Evolutionary conservation across 2,113 vertebrate genomes (phyloP).

Genomic region (Fregetta grallaria): DNA sequence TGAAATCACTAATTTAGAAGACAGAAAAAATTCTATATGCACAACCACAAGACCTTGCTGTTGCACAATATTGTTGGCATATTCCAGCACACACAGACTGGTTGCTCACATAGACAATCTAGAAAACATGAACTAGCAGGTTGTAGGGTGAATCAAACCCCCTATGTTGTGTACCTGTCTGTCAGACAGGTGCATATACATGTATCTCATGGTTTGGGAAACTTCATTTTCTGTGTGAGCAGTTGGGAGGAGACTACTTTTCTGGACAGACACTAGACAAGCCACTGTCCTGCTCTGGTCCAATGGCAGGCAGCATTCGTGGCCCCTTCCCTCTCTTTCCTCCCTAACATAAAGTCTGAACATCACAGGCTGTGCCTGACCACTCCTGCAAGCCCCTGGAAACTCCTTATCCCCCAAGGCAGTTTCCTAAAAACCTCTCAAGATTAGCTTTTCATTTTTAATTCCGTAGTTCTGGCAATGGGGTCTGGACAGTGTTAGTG

Average conservation of each 20-base stretch:
- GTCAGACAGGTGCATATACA: background rate
- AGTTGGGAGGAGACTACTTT: background rate
- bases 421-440: background rate
- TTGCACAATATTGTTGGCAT: background rate
- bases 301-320: fast-evolving
- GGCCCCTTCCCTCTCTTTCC: background rate
- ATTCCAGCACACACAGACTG: background rate
- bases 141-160: background rate
- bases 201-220: background rate
- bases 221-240: background rate
- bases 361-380: background rate
- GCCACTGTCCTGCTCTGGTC: background rate
- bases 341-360: background rate
- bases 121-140: background rate
- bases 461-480: background rate
- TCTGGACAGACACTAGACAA: background rate
- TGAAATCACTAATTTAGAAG: constrained; percentile 6
- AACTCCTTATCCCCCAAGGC: background rate
- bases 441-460: background rate
- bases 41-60: background rate
- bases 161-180: background rate
- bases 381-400: background rate
- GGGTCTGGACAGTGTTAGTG: background rate
- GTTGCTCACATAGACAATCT: background rate
- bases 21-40: background rate